A percentile compares a stretch with the other conserved stretches of the same genome.
Conservation (phyloP, 2,888 invertebrate genomes). For the Molanna angustata region DNA sequence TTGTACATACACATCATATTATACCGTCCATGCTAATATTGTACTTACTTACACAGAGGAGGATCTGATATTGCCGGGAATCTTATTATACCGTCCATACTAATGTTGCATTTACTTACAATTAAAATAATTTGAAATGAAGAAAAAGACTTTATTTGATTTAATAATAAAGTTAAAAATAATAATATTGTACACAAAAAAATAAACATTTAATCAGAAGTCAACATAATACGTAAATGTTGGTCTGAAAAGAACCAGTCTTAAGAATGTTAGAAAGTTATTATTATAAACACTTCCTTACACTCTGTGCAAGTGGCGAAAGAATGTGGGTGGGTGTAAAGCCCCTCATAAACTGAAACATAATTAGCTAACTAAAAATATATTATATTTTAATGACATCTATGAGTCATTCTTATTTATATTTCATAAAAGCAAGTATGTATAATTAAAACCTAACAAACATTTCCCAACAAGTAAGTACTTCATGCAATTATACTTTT, state of each 20-base stretch:
- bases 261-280: background rate
- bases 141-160: conserved; percentile 20
- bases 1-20: no score
- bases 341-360: conserved; percentile 2
- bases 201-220: conserved; percentile 6
- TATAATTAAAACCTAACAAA: conserved; percentile 2
- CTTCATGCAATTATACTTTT: conserved; percentile 11
- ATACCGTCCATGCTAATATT: no score
- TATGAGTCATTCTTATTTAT: background rate
- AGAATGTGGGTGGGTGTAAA: background rate
- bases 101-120: no score
- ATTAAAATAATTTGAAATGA: no score
- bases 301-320: no score
- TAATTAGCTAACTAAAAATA: conserved; percentile 24
- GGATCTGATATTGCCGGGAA: no score
- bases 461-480: conserved; percentile 5
- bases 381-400: conserved; percentile 13
- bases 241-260: conserved; percentile 9
- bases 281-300: no score
- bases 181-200: conserved; percentile 11
- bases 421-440: conserved; percentile 11
- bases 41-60: no score
- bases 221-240: conserved; percentile 7
- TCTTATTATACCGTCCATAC: no score
- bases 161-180: conserved; percentile 9